Evolutionary conservation across 2,113 vertebrate species (phyloP).

Genomic region (Chrysochloris asiatica): DNA sequence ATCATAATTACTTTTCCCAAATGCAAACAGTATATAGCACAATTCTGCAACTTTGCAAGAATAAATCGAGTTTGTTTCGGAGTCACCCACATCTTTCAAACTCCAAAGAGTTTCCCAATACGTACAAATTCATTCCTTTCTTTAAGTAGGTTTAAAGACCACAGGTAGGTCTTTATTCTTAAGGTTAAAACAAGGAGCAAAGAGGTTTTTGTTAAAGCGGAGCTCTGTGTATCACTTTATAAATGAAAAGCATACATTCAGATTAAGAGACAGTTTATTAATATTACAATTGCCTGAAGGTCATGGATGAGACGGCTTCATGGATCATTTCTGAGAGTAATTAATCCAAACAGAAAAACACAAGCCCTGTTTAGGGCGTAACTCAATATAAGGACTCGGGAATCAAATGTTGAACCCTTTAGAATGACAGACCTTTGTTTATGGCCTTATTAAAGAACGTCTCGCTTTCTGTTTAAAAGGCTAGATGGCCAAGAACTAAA

Average conservation of each 20-base stretch:
- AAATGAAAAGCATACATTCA: background rate
- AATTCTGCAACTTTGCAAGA: conserved; percentile 46
- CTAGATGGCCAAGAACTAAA: conserved; percentile 16
- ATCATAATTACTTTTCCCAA: conserved; percentile 44
- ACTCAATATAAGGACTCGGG: conserved; percentile 46
- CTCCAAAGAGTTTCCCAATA: background rate
- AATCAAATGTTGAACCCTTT: conserved; percentile 36
- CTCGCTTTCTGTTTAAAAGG: background rate
- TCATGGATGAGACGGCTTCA: background rate
- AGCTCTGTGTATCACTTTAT: background rate
- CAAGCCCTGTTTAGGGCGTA: conserved; percentile 10
- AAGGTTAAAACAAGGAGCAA: background rate
- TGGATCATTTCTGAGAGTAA: background rate
- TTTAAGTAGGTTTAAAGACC: conserved; percentile 3
- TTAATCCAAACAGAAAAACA: conserved; percentile 37
- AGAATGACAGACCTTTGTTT: conserved; percentile 52
- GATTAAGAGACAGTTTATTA: background rate
- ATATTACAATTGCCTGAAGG: conserved; percentile 10
- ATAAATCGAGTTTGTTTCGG: conserved; percentile 45
- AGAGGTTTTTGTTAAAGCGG: conserved; percentile 3
- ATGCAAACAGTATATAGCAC: background rate
- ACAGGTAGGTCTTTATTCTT: background rate
- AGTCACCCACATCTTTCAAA: conserved; percentile 38
- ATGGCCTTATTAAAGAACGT: conserved; percentile 47
- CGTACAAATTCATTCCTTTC: background rate